Evolutionary conservation across 2,888 invertebrate genomes (phyloP).

Genomic region (Macrosoma leucophasiata): DNA sequence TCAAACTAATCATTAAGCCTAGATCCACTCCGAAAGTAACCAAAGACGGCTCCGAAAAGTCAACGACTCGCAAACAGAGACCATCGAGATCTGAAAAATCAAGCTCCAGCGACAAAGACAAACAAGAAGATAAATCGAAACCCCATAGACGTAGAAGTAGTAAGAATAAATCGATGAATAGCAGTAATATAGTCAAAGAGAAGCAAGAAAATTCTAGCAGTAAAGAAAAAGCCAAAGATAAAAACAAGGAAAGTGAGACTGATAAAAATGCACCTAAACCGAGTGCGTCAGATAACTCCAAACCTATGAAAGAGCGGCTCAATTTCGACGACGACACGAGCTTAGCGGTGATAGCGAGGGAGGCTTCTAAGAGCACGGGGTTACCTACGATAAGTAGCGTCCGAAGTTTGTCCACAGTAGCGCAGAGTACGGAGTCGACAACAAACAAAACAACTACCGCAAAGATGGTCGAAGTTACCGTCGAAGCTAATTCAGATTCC

Average conservation of each 20-base stretch:
- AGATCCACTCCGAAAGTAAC: slow-evolving; percentile 27
- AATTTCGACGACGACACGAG: slow-evolving; percentile 49
- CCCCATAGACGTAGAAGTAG: slow-evolving; percentile 38
- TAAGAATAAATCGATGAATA: slow-evolving; percentile 40
- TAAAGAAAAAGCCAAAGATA: slow-evolving; percentile 24
- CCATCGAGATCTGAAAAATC: slow-evolving; percentile 20
- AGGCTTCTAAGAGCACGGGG: slow-evolving; percentile 27
- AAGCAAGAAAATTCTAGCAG: slow-evolving; percentile 30
- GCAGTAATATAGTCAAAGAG: slow-evolving; percentile 25
- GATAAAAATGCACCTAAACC: slow-evolving; percentile 16
- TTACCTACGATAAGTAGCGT: slow-evolving; percentile 56
- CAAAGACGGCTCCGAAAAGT: slow-evolving; percentile 17
- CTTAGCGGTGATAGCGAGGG: slow-evolving; percentile 44
- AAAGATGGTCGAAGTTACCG: slow-evolving; percentile 35
- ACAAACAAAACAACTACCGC: slow-evolving; percentile 15
- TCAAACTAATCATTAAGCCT: slow-evolving; percentile 25
- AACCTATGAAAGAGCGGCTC: slow-evolving; percentile 35
- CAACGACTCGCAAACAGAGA: slow-evolving; percentile 16
- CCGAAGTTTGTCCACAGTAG: slow-evolving; percentile 46
- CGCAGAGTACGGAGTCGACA: slow-evolving; percentile 26
- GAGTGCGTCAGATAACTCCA: slow-evolving; percentile 26
- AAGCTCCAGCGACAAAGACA: slow-evolving; percentile 26
- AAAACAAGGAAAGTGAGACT: slow-evolving; percentile 23
- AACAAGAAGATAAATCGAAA: slow-evolving; percentile 29
- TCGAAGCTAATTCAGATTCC: slow-evolving; percentile 37